These are phyloP conservation scores for Oreochromis tanganicae DNA, from an alignment of 2,113 vertebrate genomes.

Conservation along the genomic window DNA sequence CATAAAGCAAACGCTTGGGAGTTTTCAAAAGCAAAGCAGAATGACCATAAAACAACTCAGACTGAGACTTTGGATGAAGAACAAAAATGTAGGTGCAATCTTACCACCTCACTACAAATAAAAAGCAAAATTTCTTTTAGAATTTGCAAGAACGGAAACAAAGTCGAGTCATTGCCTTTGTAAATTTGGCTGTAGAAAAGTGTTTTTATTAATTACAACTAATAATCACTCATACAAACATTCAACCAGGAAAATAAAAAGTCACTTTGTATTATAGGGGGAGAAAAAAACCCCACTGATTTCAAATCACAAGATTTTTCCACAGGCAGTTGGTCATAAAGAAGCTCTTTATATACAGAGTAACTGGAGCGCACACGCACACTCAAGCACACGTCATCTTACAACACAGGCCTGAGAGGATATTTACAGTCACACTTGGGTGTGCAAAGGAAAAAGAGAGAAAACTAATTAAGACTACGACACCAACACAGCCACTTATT, in stretches of 20 bases:
- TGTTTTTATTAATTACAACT: neutral
- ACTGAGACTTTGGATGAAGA: neutral
- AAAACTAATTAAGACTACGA: neutral
- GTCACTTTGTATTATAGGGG: neutral
- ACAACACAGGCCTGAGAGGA: neutral
- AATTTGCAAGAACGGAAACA: neutral
- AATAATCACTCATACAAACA: neutral
- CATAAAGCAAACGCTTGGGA: neutral
- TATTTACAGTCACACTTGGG: neutral
- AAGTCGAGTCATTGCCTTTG: neutral
- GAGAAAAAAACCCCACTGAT: neutral
- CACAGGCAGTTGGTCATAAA: neutral
- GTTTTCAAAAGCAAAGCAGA: neutral
- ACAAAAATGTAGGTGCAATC: neutral
- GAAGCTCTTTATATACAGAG: neutral
- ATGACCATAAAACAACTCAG: neutral
- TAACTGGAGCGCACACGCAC: neutral
- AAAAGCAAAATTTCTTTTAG: neutral
- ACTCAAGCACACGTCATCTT: neutral
- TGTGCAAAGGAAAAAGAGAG: neutral
- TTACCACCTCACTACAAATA: neutral
- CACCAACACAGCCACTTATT: neutral
- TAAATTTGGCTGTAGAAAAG: neutral
- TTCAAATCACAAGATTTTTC: constrained; percentile 5
- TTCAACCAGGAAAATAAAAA: neutral